These are phyloP conservation scores for Torymus texanus DNA, from an alignment of 2,888 invertebrate species.

Conservation along the genomic window DNA sequence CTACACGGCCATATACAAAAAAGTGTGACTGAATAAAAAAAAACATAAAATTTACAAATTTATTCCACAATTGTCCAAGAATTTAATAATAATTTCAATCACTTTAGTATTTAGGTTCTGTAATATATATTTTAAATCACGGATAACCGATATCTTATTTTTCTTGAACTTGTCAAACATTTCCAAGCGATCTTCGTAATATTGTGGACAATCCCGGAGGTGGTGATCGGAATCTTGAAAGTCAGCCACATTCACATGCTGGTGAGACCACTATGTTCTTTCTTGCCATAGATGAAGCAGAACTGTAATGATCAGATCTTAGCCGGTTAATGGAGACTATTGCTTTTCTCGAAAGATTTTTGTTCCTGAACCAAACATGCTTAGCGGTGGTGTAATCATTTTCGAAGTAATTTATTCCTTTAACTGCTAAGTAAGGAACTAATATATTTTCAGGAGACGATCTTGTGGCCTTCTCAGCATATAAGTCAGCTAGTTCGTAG, in stretches of 20 bases:
- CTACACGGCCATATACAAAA: neutral
- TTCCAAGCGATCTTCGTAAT: neutral
- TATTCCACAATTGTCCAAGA: neutral
- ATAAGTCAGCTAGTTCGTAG: neutral
- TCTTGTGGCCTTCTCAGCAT: neutral
- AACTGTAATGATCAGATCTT: neutral
- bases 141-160: neutral
- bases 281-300: too few relatives aligned
- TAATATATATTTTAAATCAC: neutral
- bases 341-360: neutral
- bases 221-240: too few relatives aligned
- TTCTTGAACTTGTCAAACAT: neutral
- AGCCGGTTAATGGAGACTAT: conserved; percentile 8
- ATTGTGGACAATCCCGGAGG: too few relatives aligned
- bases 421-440: neutral
- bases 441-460: neutral
- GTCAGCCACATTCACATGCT: too few relatives aligned
- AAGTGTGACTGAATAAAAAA: neutral
- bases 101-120: neutral
- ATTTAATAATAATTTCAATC: neutral
- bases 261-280: too few relatives aligned
- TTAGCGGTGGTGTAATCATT: neutral
- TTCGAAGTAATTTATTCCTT: conserved; percentile 4
- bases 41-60: neutral
- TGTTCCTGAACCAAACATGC: neutral